Conservation (phyloP, 1,140 invertebrate genomes). For the Caerostris extrusa region DNA sequence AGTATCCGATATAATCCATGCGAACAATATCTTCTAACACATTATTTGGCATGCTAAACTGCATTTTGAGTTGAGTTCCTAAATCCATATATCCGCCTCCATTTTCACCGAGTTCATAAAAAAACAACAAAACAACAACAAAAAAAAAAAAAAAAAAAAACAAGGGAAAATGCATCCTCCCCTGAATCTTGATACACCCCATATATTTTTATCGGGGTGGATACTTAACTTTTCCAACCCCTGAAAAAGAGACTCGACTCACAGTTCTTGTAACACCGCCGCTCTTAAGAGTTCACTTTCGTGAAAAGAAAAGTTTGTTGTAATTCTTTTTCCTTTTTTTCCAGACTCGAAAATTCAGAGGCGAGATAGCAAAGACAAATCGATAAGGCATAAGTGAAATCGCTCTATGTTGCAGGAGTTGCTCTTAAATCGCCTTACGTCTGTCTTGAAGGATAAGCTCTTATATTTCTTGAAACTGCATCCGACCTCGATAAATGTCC, state of each 20-base stretch:
- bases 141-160: no score
- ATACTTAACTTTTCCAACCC: neutral
- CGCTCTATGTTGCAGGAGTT: neutral
- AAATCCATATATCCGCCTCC: no score
- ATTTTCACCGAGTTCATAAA: no score
- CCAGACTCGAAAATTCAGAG: neutral
- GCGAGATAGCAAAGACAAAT: slow-evolving; percentile 3
- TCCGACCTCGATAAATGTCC: slow-evolving; percentile 6
- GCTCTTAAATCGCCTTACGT: slow-evolving; percentile 1
- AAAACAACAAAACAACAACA: no score
- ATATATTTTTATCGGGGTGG: neutral
- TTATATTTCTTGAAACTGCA: neutral
- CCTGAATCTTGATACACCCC: neutral
- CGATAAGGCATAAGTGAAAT: slow-evolving; percentile 17
- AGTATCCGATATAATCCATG: no score
- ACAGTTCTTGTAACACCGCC: neutral
- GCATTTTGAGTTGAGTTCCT: no score
- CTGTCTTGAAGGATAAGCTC: neutral
- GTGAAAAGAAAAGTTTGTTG: slow-evolving; percentile 32
- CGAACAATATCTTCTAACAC: no score
- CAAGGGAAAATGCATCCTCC: no score
- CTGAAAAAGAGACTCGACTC: neutral
- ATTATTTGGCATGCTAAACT: no score
- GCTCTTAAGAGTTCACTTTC: neutral
- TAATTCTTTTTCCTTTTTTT: neutral